phyloP scores from a whole-genome alignment of 2,888 invertebrate species.

The Lycophotia porphyrea region DNA sequence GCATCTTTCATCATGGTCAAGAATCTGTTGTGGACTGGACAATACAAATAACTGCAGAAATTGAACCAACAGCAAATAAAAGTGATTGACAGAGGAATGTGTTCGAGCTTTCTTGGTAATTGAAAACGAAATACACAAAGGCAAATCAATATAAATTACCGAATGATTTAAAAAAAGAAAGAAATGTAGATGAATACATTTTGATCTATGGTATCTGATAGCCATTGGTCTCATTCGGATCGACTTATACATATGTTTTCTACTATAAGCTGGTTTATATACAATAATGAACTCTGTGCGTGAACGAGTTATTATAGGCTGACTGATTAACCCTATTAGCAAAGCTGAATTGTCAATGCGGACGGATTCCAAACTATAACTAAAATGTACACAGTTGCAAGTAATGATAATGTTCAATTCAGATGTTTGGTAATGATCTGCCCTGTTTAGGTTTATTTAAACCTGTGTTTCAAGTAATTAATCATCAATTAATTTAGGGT shows the following conservation, averaged over 20 bases:
- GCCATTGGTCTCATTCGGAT: not conserved
- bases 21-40: slow-evolving; percentile 13
- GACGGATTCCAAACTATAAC: not conserved
- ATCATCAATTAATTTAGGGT: not conserved
- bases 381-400: too few relatives aligned
- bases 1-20: slow-evolving; percentile 5
- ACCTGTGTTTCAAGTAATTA: too few relatives aligned
- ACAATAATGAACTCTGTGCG: too few relatives aligned
- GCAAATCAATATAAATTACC: slow-evolving; percentile 38
- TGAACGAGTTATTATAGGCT: too few relatives aligned
- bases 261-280: too few relatives aligned
- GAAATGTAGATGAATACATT: slow-evolving; percentile 18
- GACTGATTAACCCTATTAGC: too few relatives aligned
- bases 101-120: slow-evolving; percentile 30
- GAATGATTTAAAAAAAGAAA: slow-evolving; percentile 10
- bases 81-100: slow-evolving; percentile 21
- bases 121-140: slow-evolving; percentile 40
- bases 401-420: too few relatives aligned
- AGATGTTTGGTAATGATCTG: too few relatives aligned
- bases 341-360: not conserved
- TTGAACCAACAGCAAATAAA: slow-evolving; percentile 11
- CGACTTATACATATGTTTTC: too few relatives aligned
- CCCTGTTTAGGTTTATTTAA: too few relatives aligned
- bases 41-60: slow-evolving; percentile 17
- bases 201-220: slow-evolving; percentile 17